These are phyloP conservation scores for Holotrichia oblita DNA, from an alignment of 1,140 invertebrate species.

Conservation along the genomic window DNA sequence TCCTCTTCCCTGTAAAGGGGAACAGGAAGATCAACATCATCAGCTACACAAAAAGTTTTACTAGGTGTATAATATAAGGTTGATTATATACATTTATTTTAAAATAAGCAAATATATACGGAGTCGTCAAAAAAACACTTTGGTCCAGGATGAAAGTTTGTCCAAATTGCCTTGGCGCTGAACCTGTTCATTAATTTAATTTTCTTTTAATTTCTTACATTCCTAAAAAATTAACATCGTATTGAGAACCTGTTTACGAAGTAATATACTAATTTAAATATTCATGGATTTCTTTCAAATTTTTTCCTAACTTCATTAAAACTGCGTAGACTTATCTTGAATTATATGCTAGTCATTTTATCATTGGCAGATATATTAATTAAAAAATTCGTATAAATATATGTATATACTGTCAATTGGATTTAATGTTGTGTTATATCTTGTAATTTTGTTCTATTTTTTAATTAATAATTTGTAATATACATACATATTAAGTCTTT, in stretches of 20 bases:
- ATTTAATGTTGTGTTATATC: neutral
- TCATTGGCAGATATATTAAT: conserved; percentile 11
- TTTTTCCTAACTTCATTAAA: neutral
- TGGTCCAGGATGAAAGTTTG: no score
- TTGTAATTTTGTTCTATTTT: neutral
- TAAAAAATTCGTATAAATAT: neutral
- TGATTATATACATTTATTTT: no score
- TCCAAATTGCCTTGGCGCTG: no score
- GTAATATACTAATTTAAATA: neutral
- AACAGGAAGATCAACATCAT: no score
- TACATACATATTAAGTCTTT: neutral
- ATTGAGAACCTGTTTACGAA: neutral
- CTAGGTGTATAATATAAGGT: no score
- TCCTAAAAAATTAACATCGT: no score
- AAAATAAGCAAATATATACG: no score
- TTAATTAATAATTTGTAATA: neutral
- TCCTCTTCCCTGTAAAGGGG: no score
- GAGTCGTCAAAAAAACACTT: no score
- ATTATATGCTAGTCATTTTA: neutral
- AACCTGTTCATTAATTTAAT: no score
- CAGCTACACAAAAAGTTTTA: no score
- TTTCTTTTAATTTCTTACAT: no score
- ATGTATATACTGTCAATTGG: neutral
- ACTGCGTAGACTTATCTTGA: neutral
- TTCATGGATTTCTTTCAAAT: neutral